A percentile compares a stretch with the other conserved stretches of the same genome.
These are phyloP conservation scores for Cephalophus harveyi DNA, from an alignment of 2,113 vertebrate species.

Conservation along the genomic window DNA sequence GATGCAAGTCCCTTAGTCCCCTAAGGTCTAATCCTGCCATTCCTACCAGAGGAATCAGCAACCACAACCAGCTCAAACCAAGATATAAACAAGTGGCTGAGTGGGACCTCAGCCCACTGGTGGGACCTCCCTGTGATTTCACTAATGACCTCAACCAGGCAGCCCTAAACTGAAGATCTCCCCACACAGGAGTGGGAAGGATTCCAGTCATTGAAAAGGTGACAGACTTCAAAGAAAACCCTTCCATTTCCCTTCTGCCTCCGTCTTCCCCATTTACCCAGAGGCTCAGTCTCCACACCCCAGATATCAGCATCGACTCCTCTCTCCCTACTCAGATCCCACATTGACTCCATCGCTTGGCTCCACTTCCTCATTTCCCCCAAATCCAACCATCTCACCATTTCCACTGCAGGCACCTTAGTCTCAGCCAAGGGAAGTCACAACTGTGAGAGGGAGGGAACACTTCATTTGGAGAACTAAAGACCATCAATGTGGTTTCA, in stretches of 20 bases:
- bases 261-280: background rate
- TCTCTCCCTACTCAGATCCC: background rate
- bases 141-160: background rate
- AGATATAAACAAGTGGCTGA: background rate
- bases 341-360: fast-evolving
- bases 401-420: too few relatives aligned
- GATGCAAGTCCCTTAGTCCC: background rate
- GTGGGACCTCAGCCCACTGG: too few relatives aligned
- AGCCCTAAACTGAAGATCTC: background rate
- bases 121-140: background rate
- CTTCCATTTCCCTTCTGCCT: too few relatives aligned
- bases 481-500: background rate
- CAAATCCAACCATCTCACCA: background rate
- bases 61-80: background rate
- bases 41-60: background rate
- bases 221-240: background rate
- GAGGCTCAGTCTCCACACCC: too few relatives aligned
- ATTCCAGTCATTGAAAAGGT: too few relatives aligned
- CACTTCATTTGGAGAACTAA: fast-evolving
- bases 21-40: background rate
- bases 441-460: background rate
- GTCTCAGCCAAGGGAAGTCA: background rate
- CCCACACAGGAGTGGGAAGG: background rate
- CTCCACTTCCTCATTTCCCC: fast-evolving
- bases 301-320: background rate